Base-by-base conservation (phyloP, 2,797 vertebrate species). In the Lagodon rhomboides region DNA sequence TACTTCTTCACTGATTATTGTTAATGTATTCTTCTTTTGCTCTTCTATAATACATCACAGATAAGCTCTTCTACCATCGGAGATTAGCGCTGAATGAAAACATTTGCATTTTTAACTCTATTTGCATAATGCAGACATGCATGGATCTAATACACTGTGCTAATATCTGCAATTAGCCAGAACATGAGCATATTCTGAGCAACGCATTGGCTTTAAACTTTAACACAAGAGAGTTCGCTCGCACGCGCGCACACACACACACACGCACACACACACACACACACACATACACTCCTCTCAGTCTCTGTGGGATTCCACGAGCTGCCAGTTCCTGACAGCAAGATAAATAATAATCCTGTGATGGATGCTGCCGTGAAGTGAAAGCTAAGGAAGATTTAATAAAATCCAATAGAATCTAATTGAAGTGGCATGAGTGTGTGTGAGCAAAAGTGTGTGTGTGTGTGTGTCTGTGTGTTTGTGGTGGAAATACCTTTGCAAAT, bases 321-420 rank as follows among this genome's bases (percentile, higher is more conserved):
- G 88, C 89, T 91, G 91, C 84, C 89, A 85, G 73, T 83, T 91
- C 86, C 76, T 93, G 92, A 94, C 94, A 93, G 90, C 77, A 75
- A 90, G 91, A 94, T 94, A 94, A 94, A 94, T 93, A 93, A 92
- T 92, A 92, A 91, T 92, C 80, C 75, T 88, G 79, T 85, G 93
- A 92, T 86, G 83, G 90, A 90, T 80, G 83, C 85, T 58, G 82
- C 91, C 67, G 87, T 83, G 86, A 93, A 93, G 89, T 90, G 92
- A 94, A 89, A 92, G 90, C 92, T 87, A 77, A 85, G 85, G 86
- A 92, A 94, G 93, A 95, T 95, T 95, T 92, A 94, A 94, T 95
- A 87, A 93, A 94, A 94, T 91, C 90, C 92, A 93, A 89, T 91
- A 91, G 81, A 92, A 93, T 93, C 85, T 94, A 93, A 94, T 93